Conservation (phyloP, 2,888 invertebrate genomes). For the Dasypolia templi region DNA sequence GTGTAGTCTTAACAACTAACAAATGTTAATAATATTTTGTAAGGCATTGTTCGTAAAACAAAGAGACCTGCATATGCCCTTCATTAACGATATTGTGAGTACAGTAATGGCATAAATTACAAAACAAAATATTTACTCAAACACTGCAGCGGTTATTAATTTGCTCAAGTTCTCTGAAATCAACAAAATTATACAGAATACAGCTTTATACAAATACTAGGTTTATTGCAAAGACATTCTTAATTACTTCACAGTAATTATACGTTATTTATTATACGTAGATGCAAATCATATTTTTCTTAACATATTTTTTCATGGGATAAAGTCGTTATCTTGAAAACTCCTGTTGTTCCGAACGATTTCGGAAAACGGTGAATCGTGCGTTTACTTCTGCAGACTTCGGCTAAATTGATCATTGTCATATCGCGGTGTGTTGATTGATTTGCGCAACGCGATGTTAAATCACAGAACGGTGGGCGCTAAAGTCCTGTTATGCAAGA, state of each 20-base stretch:
- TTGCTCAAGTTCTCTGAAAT: constrained; percentile 46
- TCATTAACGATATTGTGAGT: constrained; percentile 38
- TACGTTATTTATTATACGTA: constrained; percentile 17
- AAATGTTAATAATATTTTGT: constrained; percentile 43
- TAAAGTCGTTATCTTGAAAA: constrained; percentile 38
- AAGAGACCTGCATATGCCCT: constrained; percentile 45
- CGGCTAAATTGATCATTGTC: constrained; percentile 65
- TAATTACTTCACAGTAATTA: constrained; percentile 19
- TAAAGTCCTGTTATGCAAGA: constrained; percentile 62
- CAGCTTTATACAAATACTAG: constrained; percentile 31
- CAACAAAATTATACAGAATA: constrained; percentile 40
- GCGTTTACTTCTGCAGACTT: constrained; percentile 49
- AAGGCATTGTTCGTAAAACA: constrained; percentile 53
- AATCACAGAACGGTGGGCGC: constrained; percentile 55
- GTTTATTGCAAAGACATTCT: constrained; percentile 33
- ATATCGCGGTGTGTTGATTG: constrained; percentile 60
- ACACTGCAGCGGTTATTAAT: constrained; percentile 50
- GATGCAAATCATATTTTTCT: constrained; percentile 20
- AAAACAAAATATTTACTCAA: constrained; percentile 51
- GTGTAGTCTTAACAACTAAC: constrained; percentile 19
- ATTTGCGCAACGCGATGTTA: constrained; percentile 59
- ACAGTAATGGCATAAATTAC: constrained; percentile 49
- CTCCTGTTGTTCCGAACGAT: constrained; percentile 57
- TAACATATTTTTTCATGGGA: constrained; percentile 51
- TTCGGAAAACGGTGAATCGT: constrained; percentile 62